Conservation (phyloP, 1,140 invertebrate species). For the Hyles vespertilio region DNA sequence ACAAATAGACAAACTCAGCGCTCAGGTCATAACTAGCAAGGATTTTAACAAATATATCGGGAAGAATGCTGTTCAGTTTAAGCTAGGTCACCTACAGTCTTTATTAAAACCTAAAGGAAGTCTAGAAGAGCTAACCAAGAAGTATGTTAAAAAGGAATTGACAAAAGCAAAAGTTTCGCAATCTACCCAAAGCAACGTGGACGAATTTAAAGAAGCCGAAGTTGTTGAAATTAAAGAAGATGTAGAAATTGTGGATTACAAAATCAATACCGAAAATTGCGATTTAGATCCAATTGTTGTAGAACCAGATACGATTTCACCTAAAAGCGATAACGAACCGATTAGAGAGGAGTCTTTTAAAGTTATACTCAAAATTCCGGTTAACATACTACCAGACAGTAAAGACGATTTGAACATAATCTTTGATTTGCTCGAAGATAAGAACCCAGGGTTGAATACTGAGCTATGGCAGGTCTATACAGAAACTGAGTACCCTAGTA, state of each 20-base stretch:
- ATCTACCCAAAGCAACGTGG: not conserved
- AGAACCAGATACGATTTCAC: conserved; percentile 6
- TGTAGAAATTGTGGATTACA: not conserved
- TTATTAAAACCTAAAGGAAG: conserved; percentile 38
- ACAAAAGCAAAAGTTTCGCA: not conserved
- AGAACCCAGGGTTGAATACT: conserved; percentile 57
- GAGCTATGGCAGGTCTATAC: conserved; percentile 47
- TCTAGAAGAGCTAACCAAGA: conserved; percentile 37
- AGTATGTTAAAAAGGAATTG: not conserved
- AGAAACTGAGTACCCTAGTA: conserved; percentile 25
- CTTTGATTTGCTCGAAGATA: conserved; percentile 54
- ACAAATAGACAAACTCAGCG: conserved; percentile 63
- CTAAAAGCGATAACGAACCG: conserved; percentile 10
- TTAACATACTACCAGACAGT: conserved; percentile 40
- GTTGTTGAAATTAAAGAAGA: not conserved
- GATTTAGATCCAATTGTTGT: conserved; percentile 20
- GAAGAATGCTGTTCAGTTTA: conserved; percentile 37
- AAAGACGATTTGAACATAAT: conserved; percentile 53
- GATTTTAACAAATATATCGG: conserved; percentile 45
- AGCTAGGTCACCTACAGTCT: conserved; percentile 53
- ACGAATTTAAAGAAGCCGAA: conserved; percentile 2
- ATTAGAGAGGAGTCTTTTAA: conserved; percentile 27
- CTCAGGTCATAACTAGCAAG: conserved; percentile 44
- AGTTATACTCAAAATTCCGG: conserved; percentile 43
- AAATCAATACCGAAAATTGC: not conserved